Evolutionary conservation across 2,888 invertebrate species (phyloP), one percentile per base, ranked within the genome.

Genomic region (Bugula neritina): DNA sequence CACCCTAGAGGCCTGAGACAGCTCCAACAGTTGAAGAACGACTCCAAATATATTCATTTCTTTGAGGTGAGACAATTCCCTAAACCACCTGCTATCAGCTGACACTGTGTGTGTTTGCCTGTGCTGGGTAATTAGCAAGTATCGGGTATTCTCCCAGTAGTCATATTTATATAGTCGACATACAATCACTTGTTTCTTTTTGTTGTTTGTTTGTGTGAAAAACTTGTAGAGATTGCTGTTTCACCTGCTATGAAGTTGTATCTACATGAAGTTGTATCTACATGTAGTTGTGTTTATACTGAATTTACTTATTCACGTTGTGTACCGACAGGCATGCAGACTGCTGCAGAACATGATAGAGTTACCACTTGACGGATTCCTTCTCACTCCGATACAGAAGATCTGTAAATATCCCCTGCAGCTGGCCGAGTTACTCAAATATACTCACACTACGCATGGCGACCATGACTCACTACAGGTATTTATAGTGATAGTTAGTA

Each of bases 371-470:
- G 92, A 93, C 78, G 92, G 92, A 35, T 93, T 93, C 85, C 86
- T 93, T 69, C 85, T 93, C 71, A 91, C 92, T 17, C 93, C 93
- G 0, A 91, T 93, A 72, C 93, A 93, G 84, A 89, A 92, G 83
- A 92, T 93, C 78, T 93, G 93, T 85, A 92, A 93, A 81, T 93
- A 93, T 84, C 93, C 92, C 17, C 87, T 93, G 71, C 93, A 93
- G 81, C 85, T 93, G 76, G 90, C 90, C 34, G 92, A 93, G 84
- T 86, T 93, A 73, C 87, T 92, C 71, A 93, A 93, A 79, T 90
- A 90, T 79, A 90, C 90, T 1, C 80, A 85, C 76, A 78, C 87
- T 35, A 88, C 89, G 76, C 90, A 90, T 82, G 86, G 87, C 34
- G 90, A 90, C 83, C 88, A 88, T 79, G 81, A 54, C 27, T 43